Evolutionary conservation across 2,113 vertebrate species (phyloP).

Genomic region (Oreochromis aureus): DNA sequence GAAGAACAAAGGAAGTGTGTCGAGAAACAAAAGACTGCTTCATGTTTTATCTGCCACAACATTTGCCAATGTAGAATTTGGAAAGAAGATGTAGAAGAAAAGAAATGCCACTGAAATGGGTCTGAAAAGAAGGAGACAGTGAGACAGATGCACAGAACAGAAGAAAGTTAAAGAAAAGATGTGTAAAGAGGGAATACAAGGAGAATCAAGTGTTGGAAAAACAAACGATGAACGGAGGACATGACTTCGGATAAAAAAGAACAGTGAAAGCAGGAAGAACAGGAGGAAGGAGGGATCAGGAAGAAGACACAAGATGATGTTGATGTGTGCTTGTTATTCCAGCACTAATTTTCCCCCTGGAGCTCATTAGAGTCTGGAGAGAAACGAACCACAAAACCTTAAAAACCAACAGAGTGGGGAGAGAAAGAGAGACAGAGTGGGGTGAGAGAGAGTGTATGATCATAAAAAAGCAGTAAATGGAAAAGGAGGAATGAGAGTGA

Average conservation of each 20-base stretch:
- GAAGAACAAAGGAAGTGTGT: neutral
- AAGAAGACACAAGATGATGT: constrained; percentile 41
- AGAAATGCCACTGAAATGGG: neutral
- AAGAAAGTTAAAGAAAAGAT: neutral
- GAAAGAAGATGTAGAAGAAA: neutral
- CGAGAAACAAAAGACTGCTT: neutral
- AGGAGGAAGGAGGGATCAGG: neutral
- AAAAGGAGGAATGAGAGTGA: neutral
- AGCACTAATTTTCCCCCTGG: constrained; percentile 64
- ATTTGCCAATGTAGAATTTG: neutral
- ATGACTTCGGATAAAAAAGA: neutral
- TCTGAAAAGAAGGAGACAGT: neutral
- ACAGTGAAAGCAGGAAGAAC: neutral
- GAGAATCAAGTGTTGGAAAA: neutral
- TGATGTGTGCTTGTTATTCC: constrained; percentile 71
- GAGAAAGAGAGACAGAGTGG: neutral
- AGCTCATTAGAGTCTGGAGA: constrained; percentile 76
- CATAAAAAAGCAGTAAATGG: neutral
- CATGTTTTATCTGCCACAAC: neutral
- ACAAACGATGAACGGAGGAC: neutral
- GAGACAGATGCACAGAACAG: neutral
- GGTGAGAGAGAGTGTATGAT: neutral
- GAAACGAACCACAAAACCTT: constrained; percentile 59
- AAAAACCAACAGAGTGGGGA: constrained; percentile 61
- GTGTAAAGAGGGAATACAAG: neutral